A percentile compares a stretch with the other conserved stretches of the same genome.
Conservation (phyloP, 2,797 vertebrate genomes). For the Falco biarmicus region DNA sequence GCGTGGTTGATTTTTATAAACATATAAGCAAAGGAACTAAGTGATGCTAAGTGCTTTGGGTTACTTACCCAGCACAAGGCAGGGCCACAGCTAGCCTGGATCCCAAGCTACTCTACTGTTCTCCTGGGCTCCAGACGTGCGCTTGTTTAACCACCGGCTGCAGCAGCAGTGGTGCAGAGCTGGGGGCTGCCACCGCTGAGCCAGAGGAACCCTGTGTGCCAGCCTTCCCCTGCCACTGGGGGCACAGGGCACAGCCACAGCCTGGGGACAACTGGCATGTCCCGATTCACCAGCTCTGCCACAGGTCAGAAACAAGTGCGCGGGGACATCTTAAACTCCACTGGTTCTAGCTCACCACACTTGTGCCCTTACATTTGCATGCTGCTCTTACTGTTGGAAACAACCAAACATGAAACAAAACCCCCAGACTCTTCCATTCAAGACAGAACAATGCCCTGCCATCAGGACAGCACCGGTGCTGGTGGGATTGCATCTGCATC, state of each 20-base stretch:
- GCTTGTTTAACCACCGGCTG: background rate
- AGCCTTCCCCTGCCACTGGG: background rate
- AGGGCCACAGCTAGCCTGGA: background rate
- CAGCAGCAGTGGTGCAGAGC: background rate
- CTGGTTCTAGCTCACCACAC: background rate
- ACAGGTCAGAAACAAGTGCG: background rate
- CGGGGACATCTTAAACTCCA: background rate
- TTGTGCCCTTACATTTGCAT: background rate
- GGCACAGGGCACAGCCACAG: background rate
- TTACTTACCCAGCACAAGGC: background rate
- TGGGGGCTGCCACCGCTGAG: background rate
- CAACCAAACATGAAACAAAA: background rate
- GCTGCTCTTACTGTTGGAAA: background rate
- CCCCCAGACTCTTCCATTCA: background rate
- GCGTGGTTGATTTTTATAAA: background rate
- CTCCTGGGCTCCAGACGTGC: background rate
- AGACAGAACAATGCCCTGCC: slow-evolving; percentile 57
- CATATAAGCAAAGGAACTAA: background rate
- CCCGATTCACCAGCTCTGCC: background rate
- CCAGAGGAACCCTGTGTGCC: too few relatives aligned
- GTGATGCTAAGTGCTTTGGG: background rate
- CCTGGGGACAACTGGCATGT: background rate
- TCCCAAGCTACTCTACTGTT: background rate
- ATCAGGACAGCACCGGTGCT: slow-evolving; percentile 82
- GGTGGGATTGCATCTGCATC: slow-evolving; percentile 78